A percentile compares a stretch with the other conserved stretches of the same genome.
Conservation (phyloP, 2,888 invertebrate species). For the Amphipyra tragopoginis region DNA sequence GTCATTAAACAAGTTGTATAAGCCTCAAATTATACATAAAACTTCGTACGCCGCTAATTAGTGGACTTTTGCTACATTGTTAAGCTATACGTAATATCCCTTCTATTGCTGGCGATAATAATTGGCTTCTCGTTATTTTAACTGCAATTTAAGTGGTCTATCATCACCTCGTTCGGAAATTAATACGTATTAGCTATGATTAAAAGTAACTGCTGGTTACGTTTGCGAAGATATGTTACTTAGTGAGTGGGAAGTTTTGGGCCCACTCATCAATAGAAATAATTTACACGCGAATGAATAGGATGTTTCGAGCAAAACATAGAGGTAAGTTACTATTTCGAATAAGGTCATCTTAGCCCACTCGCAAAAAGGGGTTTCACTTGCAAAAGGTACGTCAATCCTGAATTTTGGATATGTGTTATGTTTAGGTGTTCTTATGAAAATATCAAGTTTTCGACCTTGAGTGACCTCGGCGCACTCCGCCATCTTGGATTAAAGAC, state of each 20-base stretch:
- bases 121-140: conserved; percentile 54
- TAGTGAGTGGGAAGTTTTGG: neutral
- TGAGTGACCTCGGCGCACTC: too few species aligned
- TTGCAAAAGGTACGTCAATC: too few species aligned
- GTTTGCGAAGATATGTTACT: conserved; percentile 7
- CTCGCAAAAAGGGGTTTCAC: too few species aligned
- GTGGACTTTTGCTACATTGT: conserved; percentile 62
- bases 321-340: too few species aligned
- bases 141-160: conserved; percentile 49
- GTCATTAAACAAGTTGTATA: conserved; percentile 64
- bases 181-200: conserved; percentile 37
- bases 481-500: too few species aligned
- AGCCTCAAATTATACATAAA: conserved; percentile 63
- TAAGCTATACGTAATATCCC: conserved; percentile 54
- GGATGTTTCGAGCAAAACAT: too few species aligned
- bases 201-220: conserved; percentile 27
- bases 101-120: conserved; percentile 56
- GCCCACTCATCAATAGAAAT: too few species aligned
- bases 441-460: too few species aligned
- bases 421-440: too few species aligned
- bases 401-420: too few species aligned
- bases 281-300: too few species aligned
- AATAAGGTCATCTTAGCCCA: too few species aligned
- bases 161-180: conserved; percentile 52
- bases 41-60: conserved; percentile 61